These are phyloP conservation scores for Dicranocentrus wangi DNA, from an alignment of 2,888 invertebrate species.

Conservation along the genomic window DNA sequence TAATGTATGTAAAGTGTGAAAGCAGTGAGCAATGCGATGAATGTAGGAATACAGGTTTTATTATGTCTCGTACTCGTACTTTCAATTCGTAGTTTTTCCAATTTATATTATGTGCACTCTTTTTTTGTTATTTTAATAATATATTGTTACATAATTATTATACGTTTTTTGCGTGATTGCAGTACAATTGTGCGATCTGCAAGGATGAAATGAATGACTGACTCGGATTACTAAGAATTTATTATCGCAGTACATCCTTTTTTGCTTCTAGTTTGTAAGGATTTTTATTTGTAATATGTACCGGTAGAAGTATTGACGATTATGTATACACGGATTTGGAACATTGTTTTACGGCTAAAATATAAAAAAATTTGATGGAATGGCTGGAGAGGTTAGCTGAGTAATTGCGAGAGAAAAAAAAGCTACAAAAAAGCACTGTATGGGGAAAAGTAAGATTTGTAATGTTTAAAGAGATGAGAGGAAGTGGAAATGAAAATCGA, in stretches of 20 bases:
- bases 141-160: background rate
- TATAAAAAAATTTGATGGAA: background rate
- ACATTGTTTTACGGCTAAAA: no score
- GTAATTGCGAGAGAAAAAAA: background rate
- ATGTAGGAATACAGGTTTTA: background rate
- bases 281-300: background rate
- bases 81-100: background rate
- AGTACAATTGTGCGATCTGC: slow-evolving; percentile 2
- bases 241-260: background rate
- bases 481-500: no score
- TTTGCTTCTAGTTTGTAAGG: background rate
- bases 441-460: no score
- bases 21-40: background rate
- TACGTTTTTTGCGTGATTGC: slow-evolving; percentile 11
- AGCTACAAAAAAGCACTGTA: no score
- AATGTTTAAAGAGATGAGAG: no score
- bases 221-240: background rate
- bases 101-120: background rate
- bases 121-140: background rate
- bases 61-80: background rate
- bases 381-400: background rate
- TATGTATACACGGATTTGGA: no score
- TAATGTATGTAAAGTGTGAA: slow-evolving; percentile 4
- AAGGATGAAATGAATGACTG: slow-evolving; percentile 19
- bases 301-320: background rate